Evolutionary conservation across 2,797 vertebrate species (phyloP), one percentile per base, ranked within the genome.

Genomic region (Gymnocypris eckloni): DNA sequence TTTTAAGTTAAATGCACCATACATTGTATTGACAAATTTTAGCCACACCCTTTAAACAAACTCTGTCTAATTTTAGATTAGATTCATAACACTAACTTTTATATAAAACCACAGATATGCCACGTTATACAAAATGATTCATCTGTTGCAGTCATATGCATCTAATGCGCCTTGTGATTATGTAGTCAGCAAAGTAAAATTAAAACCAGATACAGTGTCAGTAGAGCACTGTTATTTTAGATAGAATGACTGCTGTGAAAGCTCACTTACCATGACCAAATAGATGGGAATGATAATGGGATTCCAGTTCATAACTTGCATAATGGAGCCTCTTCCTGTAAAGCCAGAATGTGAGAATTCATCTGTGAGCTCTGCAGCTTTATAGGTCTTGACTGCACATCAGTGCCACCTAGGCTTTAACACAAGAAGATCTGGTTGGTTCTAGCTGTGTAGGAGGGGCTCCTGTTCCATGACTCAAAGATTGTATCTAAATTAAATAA

Each of bases 391-490:
- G 41, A 79, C 82, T 87, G 89, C 90, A 89, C 87, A 89, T 83
- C 83, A 90, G 88, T 86, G 84, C 91, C 91, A 89, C 88, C 91
- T 91, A 91, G 88, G 69, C 73, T 84, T 83, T 78, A 50, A 70
- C 76, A 70, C 48, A 33, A 83, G 84, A 52, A 91, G 77, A 88
- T 81, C 88, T 81, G 86, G 81, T 86, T 90, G 86, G 86, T 70
- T 79, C 37, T 66, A 78, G 4, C 22, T 83, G 77, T 52, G 87
- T 69, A 81, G 89, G 83, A 90, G 83, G 83, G 56, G 89, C 71
- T 61, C 41, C 18, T 45, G 11, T 3, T 59, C 8, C 64, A 56
- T 39, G 66, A 39, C 7, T 15, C 64, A 39, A 70, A 43, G 1
- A 13, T 10, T 25, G 16, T 22, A 20, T 66, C 18, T 43, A 80